These are phyloP conservation scores for Geophilus truncorum DNA, from an alignment of 2,888 invertebrate genomes.

Conservation along the genomic window DNA sequence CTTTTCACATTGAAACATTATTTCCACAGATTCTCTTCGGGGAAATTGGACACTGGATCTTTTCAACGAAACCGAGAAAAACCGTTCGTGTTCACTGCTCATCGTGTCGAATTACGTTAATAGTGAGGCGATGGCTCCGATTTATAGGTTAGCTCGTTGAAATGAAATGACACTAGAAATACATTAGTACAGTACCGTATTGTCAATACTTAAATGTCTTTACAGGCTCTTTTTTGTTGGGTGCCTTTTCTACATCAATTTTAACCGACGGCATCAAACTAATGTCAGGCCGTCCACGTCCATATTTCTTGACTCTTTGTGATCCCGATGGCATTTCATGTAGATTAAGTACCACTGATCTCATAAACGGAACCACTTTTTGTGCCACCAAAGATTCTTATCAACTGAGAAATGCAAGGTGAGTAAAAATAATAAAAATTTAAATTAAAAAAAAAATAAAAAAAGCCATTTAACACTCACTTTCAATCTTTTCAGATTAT, in stretches of 20 bases:
- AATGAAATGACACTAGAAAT: too few relatives aligned
- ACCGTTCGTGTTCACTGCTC: conserved; percentile 28
- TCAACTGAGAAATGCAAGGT: conserved; percentile 22
- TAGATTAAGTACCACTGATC: background rate
- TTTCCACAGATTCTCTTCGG: conserved; percentile 32
- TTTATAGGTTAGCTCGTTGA: conserved; percentile 30
- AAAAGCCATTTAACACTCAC: background rate
- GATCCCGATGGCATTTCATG: conserved; percentile 1
- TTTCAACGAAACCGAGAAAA: conserved; percentile 32
- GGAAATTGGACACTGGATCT: conserved; percentile 27
- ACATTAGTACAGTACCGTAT: too few relatives aligned
- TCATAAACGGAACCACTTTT: conserved; percentile 9
- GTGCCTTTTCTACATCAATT: conserved; percentile 32
- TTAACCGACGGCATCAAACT: conserved; percentile 35
- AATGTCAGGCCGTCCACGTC: conserved; percentile 35
- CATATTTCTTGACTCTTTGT: conserved; percentile 29
- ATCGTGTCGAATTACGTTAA: conserved; percentile 20
- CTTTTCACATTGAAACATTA: background rate
- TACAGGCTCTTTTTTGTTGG: conserved; percentile 34
- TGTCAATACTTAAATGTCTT: background rate
- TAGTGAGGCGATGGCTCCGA: background rate
- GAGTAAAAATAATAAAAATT: too few relatives aligned
- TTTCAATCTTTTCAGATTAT: conserved; percentile 31
- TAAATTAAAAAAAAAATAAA: too few relatives aligned
- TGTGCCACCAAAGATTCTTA: background rate